Percentiles rank a stretch among this genome's conserved stretches.
These are phyloP conservation scores for Delia radicum DNA, from an alignment of 1,140 invertebrate genomes.

Conservation along the genomic window DNA sequence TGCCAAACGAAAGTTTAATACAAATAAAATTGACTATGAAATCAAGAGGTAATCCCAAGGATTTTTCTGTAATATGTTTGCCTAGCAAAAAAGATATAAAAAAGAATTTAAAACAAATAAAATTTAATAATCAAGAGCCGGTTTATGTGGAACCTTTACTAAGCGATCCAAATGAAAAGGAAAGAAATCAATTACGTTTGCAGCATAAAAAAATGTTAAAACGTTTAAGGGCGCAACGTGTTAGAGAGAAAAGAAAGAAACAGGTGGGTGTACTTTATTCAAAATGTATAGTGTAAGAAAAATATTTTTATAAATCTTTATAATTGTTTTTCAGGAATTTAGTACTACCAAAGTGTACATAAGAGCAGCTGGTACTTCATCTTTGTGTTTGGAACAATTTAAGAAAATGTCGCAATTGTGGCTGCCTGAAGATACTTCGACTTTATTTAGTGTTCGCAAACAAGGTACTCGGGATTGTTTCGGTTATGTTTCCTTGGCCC, in stretches of 20 bases:
- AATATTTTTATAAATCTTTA: neutral
- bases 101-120: slow-evolving; percentile 49
- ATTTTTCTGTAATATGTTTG: slow-evolving; percentile 67
- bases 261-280: slow-evolving; percentile 27
- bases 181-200: slow-evolving; percentile 60
- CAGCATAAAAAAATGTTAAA: slow-evolving; percentile 65
- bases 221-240: slow-evolving; percentile 60
- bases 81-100: slow-evolving; percentile 63
- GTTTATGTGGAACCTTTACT: slow-evolving; percentile 60
- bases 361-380: slow-evolving; percentile 46
- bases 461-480: slow-evolving; percentile 68
- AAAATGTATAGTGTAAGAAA: neutral
- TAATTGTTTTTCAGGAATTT: slow-evolving; percentile 37
- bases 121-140: slow-evolving; percentile 54
- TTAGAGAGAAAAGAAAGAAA: slow-evolving; percentile 57
- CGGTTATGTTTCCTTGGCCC: slow-evolving; percentile 71
- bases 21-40: slow-evolving; percentile 59
- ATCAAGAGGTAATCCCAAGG: slow-evolving; percentile 57
- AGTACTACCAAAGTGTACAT: slow-evolving; percentile 45
- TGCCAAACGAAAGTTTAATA: slow-evolving; percentile 49
- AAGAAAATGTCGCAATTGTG: slow-evolving; percentile 68
- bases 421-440: slow-evolving; percentile 60
- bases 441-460: slow-evolving; percentile 60
- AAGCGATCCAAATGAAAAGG: slow-evolving; percentile 61
- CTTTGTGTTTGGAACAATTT: slow-evolving; percentile 59